Conservation (phyloP, 2,888 invertebrate genomes). For the Amphipyra berbera region DNA sequence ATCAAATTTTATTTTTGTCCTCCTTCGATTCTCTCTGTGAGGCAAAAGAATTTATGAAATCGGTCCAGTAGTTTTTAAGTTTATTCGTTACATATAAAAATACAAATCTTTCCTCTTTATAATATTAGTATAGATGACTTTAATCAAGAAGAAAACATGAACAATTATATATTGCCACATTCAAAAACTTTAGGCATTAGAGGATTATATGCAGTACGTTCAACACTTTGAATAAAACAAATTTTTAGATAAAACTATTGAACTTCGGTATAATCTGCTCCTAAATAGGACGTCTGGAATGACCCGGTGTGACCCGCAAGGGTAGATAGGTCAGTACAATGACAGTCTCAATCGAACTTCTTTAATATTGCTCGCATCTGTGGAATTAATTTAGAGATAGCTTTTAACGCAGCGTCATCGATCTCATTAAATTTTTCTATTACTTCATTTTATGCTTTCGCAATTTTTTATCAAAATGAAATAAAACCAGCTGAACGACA, state of each 20-base stretch:
- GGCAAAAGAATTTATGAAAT: too few relatives aligned
- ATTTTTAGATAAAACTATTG: conserved; percentile 22
- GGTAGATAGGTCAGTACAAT: conserved; percentile 33
- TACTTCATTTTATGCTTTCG: too few relatives aligned
- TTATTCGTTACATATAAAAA: too few relatives aligned
- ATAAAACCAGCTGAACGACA: too few relatives aligned
- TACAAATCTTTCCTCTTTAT: too few relatives aligned
- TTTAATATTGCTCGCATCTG: conserved; percentile 24
- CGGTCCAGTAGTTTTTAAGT: too few relatives aligned
- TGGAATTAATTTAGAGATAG: conserved; percentile 25
- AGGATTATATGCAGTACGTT: conserved; percentile 5
- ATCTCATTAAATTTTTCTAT: background rate
- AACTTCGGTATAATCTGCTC: conserved; percentile 17
- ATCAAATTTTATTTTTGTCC: too few relatives aligned
- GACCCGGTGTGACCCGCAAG: conserved; percentile 34
- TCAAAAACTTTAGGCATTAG: background rate
- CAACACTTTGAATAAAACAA: conserved; percentile 12
- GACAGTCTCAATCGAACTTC: conserved; percentile 32
- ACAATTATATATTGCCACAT: background rate
- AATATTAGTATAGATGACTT: too few relatives aligned
- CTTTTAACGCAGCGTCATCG: background rate
- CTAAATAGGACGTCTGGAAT: conserved; percentile 26
- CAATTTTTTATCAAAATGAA: too few relatives aligned
- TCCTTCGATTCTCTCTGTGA: too few relatives aligned
- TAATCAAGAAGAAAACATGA: too few relatives aligned